These are phyloP conservation scores for Heteronetta atricapilla DNA, from an alignment of 2,113 vertebrate species.

Conservation along the genomic window DNA sequence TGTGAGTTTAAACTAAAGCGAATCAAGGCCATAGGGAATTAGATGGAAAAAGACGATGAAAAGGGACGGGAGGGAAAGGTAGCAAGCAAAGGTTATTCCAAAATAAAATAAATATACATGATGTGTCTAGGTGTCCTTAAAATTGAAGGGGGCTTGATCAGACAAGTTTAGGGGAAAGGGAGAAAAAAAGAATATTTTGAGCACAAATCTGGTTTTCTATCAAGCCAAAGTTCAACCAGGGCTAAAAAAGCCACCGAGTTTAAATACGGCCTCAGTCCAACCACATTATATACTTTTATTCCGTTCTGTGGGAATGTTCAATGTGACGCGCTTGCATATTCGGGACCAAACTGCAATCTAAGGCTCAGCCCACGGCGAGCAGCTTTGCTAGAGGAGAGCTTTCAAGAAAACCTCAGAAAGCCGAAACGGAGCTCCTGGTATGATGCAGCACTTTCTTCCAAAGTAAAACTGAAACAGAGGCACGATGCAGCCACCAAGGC, in stretches of 20 bases:
- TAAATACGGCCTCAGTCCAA: not conserved
- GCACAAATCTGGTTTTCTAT: not conserved
- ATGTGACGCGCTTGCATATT: not conserved
- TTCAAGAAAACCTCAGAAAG: not conserved
- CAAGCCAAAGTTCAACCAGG: not conserved
- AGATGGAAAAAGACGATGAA: not conserved
- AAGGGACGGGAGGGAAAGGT: not conserved
- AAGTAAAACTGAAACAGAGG: not conserved
- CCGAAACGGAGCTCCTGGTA: not conserved
- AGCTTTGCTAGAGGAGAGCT: not conserved
- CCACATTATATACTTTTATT: not conserved
- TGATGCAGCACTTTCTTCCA: not conserved
- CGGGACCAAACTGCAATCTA: not conserved
- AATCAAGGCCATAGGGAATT: not conserved
- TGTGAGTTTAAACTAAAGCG: not conserved
- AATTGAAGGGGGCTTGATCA: not conserved
- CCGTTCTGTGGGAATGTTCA: not conserved
- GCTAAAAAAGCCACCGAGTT: not conserved
- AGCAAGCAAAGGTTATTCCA: not conserved
- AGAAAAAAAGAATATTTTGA: not conserved
- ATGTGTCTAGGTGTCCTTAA: not conserved
- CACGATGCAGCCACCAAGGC: accelerated
- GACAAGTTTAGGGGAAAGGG: not conserved
- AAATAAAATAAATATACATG: not conserved
- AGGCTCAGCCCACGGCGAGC: not conserved